Conservation (phyloP, 2,113 vertebrate species). For the Naja naja region DNA sequence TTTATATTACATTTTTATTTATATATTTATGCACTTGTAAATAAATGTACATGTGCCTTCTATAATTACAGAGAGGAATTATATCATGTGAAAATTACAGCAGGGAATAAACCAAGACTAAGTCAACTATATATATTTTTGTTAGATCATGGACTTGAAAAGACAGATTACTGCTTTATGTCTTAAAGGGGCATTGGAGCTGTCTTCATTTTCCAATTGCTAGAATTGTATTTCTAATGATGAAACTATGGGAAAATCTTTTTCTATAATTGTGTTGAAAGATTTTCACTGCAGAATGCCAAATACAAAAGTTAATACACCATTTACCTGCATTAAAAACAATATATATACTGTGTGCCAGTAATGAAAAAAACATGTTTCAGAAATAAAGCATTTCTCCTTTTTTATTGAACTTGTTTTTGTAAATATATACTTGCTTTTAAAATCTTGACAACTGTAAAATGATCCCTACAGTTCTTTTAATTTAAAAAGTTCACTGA, state of each 20-base stretch:
- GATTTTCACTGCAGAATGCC: constrained; percentile 19
- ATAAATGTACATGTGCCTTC: constrained; percentile 83
- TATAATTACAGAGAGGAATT: constrained; percentile 79
- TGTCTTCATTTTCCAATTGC: not conserved
- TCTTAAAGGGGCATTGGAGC: not conserved
- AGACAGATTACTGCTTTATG: not conserved
- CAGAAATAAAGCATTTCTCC: constrained; percentile 69
- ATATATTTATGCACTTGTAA: constrained; percentile 99
- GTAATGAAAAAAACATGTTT: constrained; percentile 72
- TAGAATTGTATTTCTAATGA: not conserved
- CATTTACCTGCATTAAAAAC: constrained; percentile 54
- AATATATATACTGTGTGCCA: constrained; percentile 57
- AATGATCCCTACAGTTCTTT: not conserved
- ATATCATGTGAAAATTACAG: constrained; percentile 61
- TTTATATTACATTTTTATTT: constrained; percentile 97
- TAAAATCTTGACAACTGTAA: not conserved
- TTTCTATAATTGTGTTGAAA: constrained; percentile 17
- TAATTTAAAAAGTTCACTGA: fast-evolving
- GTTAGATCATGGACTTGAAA: not conserved
- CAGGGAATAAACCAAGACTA: constrained; percentile 30
- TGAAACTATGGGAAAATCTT: not conserved
- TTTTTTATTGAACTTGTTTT: constrained; percentile 11
- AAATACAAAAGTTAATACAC: constrained; percentile 47
- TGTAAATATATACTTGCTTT: not conserved
- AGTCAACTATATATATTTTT: not conserved